These are phyloP conservation scores for Anguilla rostrata DNA, from an alignment of 2,113 vertebrate species.

Conservation along the genomic window DNA sequence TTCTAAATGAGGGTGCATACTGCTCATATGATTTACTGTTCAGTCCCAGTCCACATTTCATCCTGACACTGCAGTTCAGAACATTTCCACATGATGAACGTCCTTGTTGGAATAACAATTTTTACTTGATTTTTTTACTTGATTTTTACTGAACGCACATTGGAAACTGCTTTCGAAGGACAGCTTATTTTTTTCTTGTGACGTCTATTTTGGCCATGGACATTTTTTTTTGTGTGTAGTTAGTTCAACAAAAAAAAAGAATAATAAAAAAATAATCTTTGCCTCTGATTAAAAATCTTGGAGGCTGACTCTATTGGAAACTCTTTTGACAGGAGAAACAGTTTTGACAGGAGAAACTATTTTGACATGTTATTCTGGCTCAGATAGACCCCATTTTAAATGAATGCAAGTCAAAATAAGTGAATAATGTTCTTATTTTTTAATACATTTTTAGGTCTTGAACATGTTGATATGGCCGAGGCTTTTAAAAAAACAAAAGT, in stretches of 20 bases:
- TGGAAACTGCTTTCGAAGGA: neutral
- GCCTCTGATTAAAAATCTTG: neutral
- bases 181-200: neutral
- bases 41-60: slow-evolving; percentile 2
- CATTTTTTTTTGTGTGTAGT: neutral
- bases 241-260: neutral
- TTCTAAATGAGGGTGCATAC: neutral
- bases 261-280: neutral
- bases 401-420: too few relatives aligned
- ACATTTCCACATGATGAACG: neutral
- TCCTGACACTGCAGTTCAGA: neutral
- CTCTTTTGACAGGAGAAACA: neutral
- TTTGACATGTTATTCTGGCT: too few relatives aligned
- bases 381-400: too few relatives aligned
- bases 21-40: neutral
- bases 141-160: neutral
- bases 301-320: neutral
- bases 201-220: neutral
- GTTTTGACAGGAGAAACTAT: too few relatives aligned
- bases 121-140: neutral
- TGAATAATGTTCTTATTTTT: too few relatives aligned
- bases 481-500: neutral
- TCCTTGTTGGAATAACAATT: neutral
- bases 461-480: neutral
- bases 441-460: too few relatives aligned